phyloP scores from a whole-genome alignment of 2,888 invertebrate species.

The Hirtodrosophila confusa region DNA sequence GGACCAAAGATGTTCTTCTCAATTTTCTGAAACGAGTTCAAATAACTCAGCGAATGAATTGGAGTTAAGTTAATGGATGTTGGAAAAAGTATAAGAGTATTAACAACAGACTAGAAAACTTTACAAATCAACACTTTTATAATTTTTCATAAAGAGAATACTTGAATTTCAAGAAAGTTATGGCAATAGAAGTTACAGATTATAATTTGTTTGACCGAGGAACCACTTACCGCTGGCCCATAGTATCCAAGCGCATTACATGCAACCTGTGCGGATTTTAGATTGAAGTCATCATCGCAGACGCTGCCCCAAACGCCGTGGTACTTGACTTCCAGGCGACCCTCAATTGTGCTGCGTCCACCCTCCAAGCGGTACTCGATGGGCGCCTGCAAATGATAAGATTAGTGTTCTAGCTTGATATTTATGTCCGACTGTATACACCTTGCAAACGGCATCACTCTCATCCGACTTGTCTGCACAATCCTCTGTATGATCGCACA shows the following conservation, averaged over 20 bases:
- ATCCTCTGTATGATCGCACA: conserved; percentile 88
- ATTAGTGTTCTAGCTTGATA: neutral
- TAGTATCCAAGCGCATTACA: conserved; percentile 86
- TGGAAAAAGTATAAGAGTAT: too few species aligned
- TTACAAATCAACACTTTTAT: too few species aligned
- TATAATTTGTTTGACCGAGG: neutral
- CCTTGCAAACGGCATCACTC: conserved; percentile 86
- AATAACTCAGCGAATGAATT: too few species aligned
- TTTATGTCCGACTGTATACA: conserved; percentile 74
- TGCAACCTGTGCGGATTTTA: conserved; percentile 87
- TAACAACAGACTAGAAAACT: too few species aligned
- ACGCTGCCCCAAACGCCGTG: conserved; percentile 90
- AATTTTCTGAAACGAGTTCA: conserved; percentile 62
- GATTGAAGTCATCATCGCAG: conserved; percentile 91
- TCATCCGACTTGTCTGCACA: conserved; percentile 89
- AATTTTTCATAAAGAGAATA: too few species aligned
- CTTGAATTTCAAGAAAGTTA: too few species aligned
- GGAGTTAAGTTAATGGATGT: too few species aligned
- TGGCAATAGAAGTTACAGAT: too few species aligned
- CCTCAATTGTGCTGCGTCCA: conserved; percentile 86
- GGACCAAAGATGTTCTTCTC: conserved; percentile 82
- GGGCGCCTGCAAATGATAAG: conserved; percentile 69
- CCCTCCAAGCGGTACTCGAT: conserved; percentile 87
- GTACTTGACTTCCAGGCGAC: conserved; percentile 89
- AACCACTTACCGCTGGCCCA: conserved; percentile 83